A percentile compares a stretch with the other conserved stretches of the same genome.
phyloP scores from a whole-genome alignment of 2,888 invertebrate species.

The Phania funesta region DNA sequence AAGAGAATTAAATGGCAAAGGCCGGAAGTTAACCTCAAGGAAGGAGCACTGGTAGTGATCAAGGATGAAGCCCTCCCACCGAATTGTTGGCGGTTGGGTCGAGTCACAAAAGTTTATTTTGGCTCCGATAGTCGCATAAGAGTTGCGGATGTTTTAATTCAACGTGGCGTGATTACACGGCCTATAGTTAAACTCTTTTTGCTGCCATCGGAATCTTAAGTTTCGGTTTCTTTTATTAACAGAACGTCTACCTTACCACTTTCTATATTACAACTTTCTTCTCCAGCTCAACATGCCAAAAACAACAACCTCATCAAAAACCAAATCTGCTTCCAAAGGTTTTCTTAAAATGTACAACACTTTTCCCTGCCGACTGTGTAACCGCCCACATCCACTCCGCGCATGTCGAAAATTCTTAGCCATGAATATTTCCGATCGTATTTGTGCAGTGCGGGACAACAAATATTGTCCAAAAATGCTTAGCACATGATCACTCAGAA shows the following conservation, averaged over 20 bases:
- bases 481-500: slow-evolving; percentile 17
- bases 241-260: too few species aligned
- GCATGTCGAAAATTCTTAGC: not conserved
- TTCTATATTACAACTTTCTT: too few species aligned
- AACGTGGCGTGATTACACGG: not conserved
- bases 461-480: slow-evolving; percentile 22
- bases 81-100: slow-evolving; percentile 1
- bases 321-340: too few species aligned
- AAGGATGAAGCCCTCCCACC: not conserved
- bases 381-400: too few species aligned
- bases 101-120: not conserved
- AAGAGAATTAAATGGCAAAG: not conserved
- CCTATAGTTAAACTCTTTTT: not conserved
- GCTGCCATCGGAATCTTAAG: not conserved
- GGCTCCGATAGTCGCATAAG: not conserved
- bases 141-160: not conserved
- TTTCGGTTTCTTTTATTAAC: not conserved
- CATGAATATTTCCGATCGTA: slow-evolving; percentile 8
- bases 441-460: not conserved
- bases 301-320: too few species aligned
- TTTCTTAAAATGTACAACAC: not conserved
- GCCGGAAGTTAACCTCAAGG: not conserved
- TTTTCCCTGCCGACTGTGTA: too few species aligned
- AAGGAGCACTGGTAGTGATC: not conserved
- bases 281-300: too few species aligned